Conservation (phyloP, 2,888 invertebrate species). For the Cremastinae sp. region DNA sequence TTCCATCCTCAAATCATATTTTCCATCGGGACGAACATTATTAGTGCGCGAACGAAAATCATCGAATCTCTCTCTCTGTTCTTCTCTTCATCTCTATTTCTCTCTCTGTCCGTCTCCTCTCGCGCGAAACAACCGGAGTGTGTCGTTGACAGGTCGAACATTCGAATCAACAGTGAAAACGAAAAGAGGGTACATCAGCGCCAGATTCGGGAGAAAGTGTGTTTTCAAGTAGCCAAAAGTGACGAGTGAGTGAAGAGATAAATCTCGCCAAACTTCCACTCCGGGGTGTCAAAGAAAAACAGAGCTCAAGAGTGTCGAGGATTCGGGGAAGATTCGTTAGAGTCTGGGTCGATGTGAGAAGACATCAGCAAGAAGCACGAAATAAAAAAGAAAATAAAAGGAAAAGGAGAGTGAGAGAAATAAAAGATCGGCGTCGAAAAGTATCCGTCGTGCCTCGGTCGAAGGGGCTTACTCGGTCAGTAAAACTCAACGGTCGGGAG, state of each 20-base stretch:
- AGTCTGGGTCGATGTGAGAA: slow-evolving; percentile 10
- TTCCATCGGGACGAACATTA: slow-evolving; percentile 31
- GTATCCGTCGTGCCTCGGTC: neutral
- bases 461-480: slow-evolving; percentile 42
- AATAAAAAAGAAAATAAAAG: neutral
- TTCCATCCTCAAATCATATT: slow-evolving; percentile 38
- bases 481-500: slow-evolving; percentile 39
- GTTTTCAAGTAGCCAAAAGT: neutral
- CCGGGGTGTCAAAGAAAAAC: slow-evolving; percentile 1
- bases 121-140: neutral
- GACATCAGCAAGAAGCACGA: slow-evolving; percentile 2
- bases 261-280: slow-evolving; percentile 5
- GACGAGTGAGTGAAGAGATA: slow-evolving; percentile 14
- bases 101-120: neutral
- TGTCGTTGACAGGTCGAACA: slow-evolving; percentile 17
- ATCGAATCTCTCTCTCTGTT: too few species aligned
- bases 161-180: slow-evolving; percentile 9
- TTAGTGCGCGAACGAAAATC: slow-evolving; percentile 20
- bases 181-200: neutral
- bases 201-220: neutral
- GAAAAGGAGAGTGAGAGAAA: neutral
- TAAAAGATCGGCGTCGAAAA: slow-evolving; percentile 1
- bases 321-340: neutral
- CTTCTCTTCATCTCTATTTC: slow-evolving; percentile 6
- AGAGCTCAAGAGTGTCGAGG: neutral